Conservation (phyloP, 2,113 vertebrate species). For the Sebastes schlegelii region DNA sequence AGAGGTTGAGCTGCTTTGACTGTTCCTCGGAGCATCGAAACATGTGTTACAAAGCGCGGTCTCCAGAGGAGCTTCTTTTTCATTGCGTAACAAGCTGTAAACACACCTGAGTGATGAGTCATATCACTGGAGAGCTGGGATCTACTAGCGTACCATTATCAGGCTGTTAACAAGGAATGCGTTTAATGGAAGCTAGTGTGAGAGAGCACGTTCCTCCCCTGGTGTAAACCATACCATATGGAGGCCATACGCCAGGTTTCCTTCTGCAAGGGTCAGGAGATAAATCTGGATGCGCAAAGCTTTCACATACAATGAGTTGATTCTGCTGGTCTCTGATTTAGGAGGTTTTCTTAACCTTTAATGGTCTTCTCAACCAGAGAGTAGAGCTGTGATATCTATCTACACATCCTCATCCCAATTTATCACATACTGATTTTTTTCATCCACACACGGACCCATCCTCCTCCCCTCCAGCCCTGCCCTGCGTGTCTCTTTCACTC, state of each 20-base stretch:
- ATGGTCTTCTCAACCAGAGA: background rate
- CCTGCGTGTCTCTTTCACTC: too few species aligned
- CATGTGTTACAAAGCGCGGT: background rate
- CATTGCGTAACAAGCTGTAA: constrained; percentile 47
- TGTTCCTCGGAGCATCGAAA: constrained; percentile 35
- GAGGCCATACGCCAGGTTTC: constrained; percentile 41
- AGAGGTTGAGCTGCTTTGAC: constrained; percentile 21
- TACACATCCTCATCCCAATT: background rate
- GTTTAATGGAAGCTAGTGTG: constrained; percentile 64
- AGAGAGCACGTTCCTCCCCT: constrained; percentile 43
- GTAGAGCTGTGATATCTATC: background rate
- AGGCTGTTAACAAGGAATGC: constrained; percentile 71
- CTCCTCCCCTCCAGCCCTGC: too few species aligned
- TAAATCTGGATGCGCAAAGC: background rate
- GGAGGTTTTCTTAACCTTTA: background rate
- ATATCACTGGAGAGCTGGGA: constrained; percentile 49
- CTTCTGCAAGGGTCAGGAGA: background rate
- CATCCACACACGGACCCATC: too few species aligned
- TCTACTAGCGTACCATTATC: constrained; percentile 50
- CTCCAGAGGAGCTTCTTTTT: constrained; percentile 23
- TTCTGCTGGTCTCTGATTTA: background rate
- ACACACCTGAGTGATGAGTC: constrained; percentile 77
- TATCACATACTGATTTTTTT: too few species aligned
- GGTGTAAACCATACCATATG: constrained; percentile 66
- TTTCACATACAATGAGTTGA: background rate